Evolutionary conservation across 1,140 invertebrate species (phyloP).

Genomic region (Tribolium castaneum): DNA sequence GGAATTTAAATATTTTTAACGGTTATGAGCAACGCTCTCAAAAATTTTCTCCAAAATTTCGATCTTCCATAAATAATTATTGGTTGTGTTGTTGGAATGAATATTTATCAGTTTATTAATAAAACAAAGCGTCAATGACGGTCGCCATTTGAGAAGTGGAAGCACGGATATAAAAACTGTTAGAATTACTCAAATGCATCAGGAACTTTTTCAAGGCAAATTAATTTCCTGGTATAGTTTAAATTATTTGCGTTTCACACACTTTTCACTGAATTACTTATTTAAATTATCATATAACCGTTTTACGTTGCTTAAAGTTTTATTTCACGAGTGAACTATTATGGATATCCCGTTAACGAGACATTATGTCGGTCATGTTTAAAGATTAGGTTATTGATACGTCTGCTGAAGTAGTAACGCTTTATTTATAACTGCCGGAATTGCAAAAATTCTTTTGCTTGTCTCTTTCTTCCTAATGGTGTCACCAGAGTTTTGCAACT

Average conservation of each 20-base stretch:
- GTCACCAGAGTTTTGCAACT: background rate
- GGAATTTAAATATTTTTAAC: background rate
- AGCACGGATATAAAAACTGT: constrained; percentile 1
- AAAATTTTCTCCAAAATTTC: too few relatives aligned
- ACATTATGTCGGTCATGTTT: background rate
- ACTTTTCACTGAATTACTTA: background rate
- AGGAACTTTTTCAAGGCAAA: constrained; percentile 1
- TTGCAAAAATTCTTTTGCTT: background rate
- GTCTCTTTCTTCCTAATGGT: background rate
- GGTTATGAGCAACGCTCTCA: too few relatives aligned
- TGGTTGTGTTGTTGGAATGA: too few relatives aligned
- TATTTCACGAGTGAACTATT: background rate
- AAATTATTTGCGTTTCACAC: background rate
- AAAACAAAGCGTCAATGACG: background rate
- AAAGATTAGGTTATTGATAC: background rate
- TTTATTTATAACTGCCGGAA: background rate
- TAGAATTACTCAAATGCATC: constrained; percentile 22
- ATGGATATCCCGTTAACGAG: background rate
- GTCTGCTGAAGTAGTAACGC: background rate
- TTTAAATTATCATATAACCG: constrained; percentile 2
- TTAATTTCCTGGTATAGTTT: constrained; percentile 18
- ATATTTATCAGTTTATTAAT: too few relatives aligned
- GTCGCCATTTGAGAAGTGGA: background rate
- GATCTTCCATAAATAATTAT: too few relatives aligned
- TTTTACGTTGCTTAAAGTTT: background rate